Conservation (phyloP, 2,888 invertebrate species). For the Philereme vetulata region DNA sequence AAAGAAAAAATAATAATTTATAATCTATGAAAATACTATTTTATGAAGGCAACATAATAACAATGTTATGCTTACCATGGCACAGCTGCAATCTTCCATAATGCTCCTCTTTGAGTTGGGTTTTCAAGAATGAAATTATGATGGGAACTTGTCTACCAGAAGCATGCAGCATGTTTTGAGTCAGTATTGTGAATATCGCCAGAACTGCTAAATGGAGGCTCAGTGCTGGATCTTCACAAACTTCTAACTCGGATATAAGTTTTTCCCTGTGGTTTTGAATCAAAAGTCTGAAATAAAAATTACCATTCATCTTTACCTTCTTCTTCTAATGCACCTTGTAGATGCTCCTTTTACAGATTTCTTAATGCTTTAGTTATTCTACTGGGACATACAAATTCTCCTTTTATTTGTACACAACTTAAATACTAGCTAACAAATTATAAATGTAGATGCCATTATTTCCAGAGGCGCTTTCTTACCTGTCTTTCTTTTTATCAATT, state of each 20-base stretch:
- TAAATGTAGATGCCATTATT: too few relatives aligned
- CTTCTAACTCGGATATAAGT: slow-evolving; percentile 89
- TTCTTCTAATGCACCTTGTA: too few relatives aligned
- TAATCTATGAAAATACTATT: background rate
- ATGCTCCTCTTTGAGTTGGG: slow-evolving; percentile 87
- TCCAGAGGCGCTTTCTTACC: slow-evolving; percentile 52
- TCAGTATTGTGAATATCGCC: slow-evolving; percentile 91
- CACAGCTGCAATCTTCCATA: slow-evolving; percentile 86
- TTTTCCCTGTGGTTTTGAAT: slow-evolving; percentile 92
- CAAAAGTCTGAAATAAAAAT: slow-evolving; percentile 82
- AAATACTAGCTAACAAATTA: too few relatives aligned
- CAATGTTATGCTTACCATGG: slow-evolving; percentile 86
- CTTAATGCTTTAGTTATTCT: too few relatives aligned
- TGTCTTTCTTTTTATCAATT: slow-evolving; percentile 94
- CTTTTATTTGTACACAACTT: too few relatives aligned
- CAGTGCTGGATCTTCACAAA: slow-evolving; percentile 90
- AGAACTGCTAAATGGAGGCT: slow-evolving; percentile 90
- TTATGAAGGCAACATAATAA: too few relatives aligned
- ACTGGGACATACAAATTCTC: too few relatives aligned
- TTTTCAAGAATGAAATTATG: slow-evolving; percentile 89
- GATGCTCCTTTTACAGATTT: too few relatives aligned
- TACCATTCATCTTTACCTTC: background rate
- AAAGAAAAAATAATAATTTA: slow-evolving; percentile 5
- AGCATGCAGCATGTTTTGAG: slow-evolving; percentile 93
- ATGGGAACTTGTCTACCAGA: slow-evolving; percentile 96